Evolutionary conservation across 2,113 vertebrate species (phyloP).

Genomic region (Daubentonia madagascariensis): DNA sequence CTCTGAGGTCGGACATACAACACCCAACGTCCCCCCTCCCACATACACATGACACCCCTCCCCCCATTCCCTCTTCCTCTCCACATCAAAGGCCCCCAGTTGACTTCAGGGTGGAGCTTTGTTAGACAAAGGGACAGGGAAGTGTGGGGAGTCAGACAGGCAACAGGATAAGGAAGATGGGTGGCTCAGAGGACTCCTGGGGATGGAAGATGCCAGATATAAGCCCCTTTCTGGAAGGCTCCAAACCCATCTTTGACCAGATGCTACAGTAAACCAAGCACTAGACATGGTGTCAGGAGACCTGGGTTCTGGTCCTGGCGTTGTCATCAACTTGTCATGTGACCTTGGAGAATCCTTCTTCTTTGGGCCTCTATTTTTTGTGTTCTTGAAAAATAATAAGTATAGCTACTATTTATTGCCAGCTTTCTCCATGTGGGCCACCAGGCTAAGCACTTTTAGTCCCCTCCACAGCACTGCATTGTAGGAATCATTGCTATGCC

Average conservation of each 20-base stretch:
- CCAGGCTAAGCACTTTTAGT: not conserved
- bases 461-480: not conserved
- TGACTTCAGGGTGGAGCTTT: not conserved
- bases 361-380: not conserved
- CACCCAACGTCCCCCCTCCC: too few species aligned
- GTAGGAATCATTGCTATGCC: not conserved
- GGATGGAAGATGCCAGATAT: not conserved
- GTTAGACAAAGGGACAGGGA: not conserved
- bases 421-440: not conserved
- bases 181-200: not conserved
- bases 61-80: not conserved
- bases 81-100: fast-evolving
- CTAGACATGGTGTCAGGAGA: not conserved
- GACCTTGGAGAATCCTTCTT: not conserved
- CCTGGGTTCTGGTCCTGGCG: not conserved
- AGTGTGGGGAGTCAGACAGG: not conserved
- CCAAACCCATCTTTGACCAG: not conserved
- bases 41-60: fast-evolving
- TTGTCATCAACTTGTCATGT: not conserved
- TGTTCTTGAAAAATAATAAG: not conserved
- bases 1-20: not conserved
- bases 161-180: not conserved
- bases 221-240: not conserved
- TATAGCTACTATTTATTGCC: not conserved
- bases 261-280: not conserved